These are phyloP conservation scores for Hydroisotoma schaefferi DNA, from an alignment of 2,888 invertebrate genomes.

Conservation along the genomic window DNA sequence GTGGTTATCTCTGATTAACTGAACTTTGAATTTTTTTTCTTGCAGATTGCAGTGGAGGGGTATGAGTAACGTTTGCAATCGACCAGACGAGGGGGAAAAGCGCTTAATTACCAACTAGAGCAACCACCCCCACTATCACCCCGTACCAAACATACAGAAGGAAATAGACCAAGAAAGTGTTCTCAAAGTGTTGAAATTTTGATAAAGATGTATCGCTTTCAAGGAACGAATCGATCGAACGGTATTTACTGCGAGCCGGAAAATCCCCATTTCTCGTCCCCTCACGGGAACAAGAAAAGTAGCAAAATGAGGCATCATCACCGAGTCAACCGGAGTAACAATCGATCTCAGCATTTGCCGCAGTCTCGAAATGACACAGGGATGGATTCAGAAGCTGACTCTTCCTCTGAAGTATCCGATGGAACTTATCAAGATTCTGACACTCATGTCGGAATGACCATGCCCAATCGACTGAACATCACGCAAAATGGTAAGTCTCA, in stretches of 20 bases:
- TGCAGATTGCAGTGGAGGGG: too few relatives aligned
- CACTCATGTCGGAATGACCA: conserved; percentile 40
- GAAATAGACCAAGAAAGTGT: conserved; percentile 10
- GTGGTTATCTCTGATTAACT: too few relatives aligned
- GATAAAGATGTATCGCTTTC: conserved; percentile 47
- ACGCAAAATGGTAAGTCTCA: conserved; percentile 43
- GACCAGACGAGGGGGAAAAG: too few relatives aligned
- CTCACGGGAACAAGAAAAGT: conserved; percentile 28
- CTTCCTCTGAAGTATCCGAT: conserved; percentile 48
- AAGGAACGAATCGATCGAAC: conserved; percentile 47
- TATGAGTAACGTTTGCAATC: too few relatives aligned
- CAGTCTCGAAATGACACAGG: conserved; percentile 34
- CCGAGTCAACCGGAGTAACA: conserved; percentile 25
- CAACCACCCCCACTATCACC: too few relatives aligned
- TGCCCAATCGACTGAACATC: conserved; percentile 47
- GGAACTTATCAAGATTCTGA: conserved; percentile 48
- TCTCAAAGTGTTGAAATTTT: conserved; percentile 12
- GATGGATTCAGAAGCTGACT: conserved; percentile 47
- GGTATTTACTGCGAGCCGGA: conserved; percentile 49
- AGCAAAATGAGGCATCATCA: conserved; percentile 39
- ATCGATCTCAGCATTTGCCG: conserved; percentile 39
- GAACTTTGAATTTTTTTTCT: too few relatives aligned
- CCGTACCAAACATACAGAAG: too few relatives aligned
- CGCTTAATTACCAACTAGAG: too few relatives aligned
- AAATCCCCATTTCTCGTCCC: conserved; percentile 43